Evolutionary conservation across 2,113 vertebrate species (phyloP).

Genomic region (Mandrillus leucophaeus): DNA sequence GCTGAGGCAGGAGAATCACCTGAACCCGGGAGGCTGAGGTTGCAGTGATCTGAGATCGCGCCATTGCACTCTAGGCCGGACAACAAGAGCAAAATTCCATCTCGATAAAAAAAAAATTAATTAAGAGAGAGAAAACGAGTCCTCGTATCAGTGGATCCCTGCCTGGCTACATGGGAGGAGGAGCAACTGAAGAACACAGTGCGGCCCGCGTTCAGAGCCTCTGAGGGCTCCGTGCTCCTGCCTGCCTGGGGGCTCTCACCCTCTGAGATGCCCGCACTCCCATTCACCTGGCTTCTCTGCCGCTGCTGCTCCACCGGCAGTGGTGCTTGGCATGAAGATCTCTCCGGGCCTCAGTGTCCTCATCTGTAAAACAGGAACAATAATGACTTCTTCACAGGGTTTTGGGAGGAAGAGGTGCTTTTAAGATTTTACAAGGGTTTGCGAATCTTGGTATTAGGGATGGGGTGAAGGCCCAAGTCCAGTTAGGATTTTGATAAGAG

Average conservation of each 20-base stretch:
- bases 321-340: neutral
- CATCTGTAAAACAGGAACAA: neutral
- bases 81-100: too few relatives aligned
- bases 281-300: neutral
- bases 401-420: neutral
- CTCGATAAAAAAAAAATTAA: neutral
- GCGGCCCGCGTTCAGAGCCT: neutral
- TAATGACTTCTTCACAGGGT: neutral
- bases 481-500: neutral
- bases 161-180: neutral
- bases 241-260: neutral
- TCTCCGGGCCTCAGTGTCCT: neutral
- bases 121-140: neutral
- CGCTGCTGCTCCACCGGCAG: rapidly evolving
- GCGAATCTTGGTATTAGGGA: neutral
- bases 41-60: too few relatives aligned
- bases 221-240: rapidly evolving
- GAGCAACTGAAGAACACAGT: too few relatives aligned
- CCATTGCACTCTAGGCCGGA: too few relatives aligned
- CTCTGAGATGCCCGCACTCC: neutral
- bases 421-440: neutral
- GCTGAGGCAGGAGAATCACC: too few relatives aligned
- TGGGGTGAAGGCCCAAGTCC: too few relatives aligned
- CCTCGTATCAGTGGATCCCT: neutral
- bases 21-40: too few relatives aligned